phyloP scores from a whole-genome alignment of 2,113 vertebrate species.

The Notarius quadriscutis region DNA sequence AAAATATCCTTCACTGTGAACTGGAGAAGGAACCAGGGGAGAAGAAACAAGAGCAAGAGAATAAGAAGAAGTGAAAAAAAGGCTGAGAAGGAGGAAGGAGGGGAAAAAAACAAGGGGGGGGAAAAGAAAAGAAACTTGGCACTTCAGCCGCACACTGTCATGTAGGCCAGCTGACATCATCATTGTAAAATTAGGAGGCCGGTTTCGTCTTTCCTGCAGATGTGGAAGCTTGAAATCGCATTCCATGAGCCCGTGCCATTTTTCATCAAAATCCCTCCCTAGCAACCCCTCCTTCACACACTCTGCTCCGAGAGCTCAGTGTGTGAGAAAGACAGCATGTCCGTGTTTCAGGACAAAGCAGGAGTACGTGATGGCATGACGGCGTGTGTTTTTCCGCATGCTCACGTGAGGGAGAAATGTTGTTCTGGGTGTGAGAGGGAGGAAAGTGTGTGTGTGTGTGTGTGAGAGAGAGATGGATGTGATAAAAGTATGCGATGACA shows the following conservation, averaged over 20 bases:
- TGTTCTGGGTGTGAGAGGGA: not conserved
- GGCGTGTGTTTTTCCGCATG: not conserved
- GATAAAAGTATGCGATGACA: not conserved
- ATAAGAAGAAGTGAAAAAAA: constrained; percentile 38
- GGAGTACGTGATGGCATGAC: not conserved
- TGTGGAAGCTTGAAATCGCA: constrained; percentile 89
- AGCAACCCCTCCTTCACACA: constrained; percentile 42
- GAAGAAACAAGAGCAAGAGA: constrained; percentile 34
- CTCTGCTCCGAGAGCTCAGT: constrained; percentile 31
- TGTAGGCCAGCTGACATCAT: constrained; percentile 90
- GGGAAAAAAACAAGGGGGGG: not conserved
- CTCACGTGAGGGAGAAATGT: not conserved
- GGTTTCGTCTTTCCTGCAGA: constrained; percentile 91
- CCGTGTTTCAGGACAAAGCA: not conserved
- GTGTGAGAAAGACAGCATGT: constrained; percentile 11
- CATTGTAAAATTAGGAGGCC: constrained; percentile 88
- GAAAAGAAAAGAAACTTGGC: constrained; percentile 64
- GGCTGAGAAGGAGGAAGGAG: constrained; percentile 16
- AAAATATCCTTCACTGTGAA: constrained; percentile 52
- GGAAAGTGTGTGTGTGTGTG: constrained; percentile 4
- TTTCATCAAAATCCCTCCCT: constrained; percentile 84
- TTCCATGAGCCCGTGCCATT: constrained; percentile 91
- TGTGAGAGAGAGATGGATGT: not conserved
- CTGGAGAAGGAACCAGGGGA: constrained; percentile 16
- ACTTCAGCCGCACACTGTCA: constrained; percentile 78